Conservation (phyloP, 2,888 invertebrate species). For the Gisinianus flammeolus region DNA sequence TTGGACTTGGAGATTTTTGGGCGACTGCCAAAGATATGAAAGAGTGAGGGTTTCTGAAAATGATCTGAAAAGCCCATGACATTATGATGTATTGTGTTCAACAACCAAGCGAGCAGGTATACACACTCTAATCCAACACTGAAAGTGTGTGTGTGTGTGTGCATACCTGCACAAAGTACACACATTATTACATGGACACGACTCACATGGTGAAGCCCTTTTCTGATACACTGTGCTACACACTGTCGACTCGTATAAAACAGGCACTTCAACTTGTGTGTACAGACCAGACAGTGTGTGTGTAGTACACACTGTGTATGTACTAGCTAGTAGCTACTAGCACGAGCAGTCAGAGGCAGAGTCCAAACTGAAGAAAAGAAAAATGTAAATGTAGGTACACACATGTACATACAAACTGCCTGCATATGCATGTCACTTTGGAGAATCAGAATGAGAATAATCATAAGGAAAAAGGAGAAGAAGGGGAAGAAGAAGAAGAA, state of each 20-base stretch:
- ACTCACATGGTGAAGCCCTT: slow-evolving; percentile 5
- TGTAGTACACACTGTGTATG: too few relatives aligned
- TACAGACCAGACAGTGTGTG: too few relatives aligned
- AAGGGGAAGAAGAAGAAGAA: too few relatives aligned
- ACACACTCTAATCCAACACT: neutral
- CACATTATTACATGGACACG: slow-evolving; percentile 1
- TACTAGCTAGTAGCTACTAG: too few relatives aligned
- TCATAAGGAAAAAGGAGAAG: neutral
- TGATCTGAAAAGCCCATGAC: slow-evolving; percentile 31
- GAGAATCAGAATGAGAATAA: neutral
- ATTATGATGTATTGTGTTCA: slow-evolving; percentile 43
- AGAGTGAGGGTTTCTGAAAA: slow-evolving; percentile 28
- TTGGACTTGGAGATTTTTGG: slow-evolving; percentile 39
- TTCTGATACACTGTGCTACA: neutral
- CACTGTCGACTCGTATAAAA: neutral
- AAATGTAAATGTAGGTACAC: neutral
- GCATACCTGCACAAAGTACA: neutral
- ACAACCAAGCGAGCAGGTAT: slow-evolving; percentile 28
- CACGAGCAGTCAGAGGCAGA: neutral
- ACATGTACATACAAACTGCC: neutral
- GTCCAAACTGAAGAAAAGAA: neutral
- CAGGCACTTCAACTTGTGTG: too few relatives aligned
- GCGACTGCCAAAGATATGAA: slow-evolving; percentile 39
- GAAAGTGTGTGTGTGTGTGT: neutral
- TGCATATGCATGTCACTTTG: neutral